A percentile compares a stretch with the other conserved stretches of the same genome.
Conservation (phyloP, 2,888 invertebrate genomes). For the Tyria jacobaeae region DNA sequence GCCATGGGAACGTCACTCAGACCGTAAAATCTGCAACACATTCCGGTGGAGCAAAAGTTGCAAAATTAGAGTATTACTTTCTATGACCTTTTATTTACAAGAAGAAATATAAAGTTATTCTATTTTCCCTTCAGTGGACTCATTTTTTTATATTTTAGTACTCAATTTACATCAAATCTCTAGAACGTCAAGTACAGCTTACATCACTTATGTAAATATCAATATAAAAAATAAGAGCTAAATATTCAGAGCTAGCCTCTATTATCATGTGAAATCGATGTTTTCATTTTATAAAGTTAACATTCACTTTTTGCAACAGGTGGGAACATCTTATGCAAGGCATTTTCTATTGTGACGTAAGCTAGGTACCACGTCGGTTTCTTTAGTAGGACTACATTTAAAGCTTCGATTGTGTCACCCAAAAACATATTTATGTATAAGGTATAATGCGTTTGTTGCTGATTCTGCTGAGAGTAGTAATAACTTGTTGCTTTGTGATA, state of each 20-base stretch:
- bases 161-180: background rate
- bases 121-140: background rate
- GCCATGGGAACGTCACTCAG: constrained; percentile 44
- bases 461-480: background rate
- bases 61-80: constrained; percentile 63
- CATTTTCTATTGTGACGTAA: constrained; percentile 35
- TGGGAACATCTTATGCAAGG: constrained; percentile 31
- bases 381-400: background rate
- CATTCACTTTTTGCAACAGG: constrained; percentile 27
- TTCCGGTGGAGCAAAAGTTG: constrained; percentile 66
- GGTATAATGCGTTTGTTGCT: background rate
- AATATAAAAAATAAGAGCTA: background rate
- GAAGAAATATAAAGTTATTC: background rate
- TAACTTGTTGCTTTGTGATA: background rate
- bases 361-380: constrained; percentile 6
- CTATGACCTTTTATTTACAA: constrained; percentile 19
- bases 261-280: constrained; percentile 1
- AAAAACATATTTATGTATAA: background rate
- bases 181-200: background rate
- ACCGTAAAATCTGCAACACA: constrained; percentile 65
- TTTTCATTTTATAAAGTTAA: constrained; percentile 1
- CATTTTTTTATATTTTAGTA: background rate
- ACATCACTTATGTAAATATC: background rate
- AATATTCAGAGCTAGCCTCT: background rate
- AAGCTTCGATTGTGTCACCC: no score